These are phyloP conservation scores for Agelas oroides DNA, from an alignment of 37 sponge, comb jelly and placozoan genomes.

Conservation along the genomic window DNA sequence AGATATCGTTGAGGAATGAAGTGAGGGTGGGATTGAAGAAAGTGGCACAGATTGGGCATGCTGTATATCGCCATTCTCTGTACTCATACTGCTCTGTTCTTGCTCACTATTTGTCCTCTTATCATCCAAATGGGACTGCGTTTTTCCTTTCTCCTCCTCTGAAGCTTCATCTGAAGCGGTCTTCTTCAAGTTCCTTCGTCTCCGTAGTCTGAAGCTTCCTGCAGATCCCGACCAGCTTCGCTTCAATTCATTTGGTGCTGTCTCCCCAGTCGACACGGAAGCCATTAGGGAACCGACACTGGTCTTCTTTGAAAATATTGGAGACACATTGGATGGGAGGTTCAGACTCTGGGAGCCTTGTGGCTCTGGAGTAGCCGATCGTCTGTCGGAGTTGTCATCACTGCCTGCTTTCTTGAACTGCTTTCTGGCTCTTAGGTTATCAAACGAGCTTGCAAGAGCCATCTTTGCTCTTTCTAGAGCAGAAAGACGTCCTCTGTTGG, in stretches of 20 bases:
- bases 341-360: slow-evolving; percentile 5
- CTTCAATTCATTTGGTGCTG: too few relatives aligned
- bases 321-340: neutral
- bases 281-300: slow-evolving; percentile 29
- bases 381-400: neutral
- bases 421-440: slow-evolving; percentile 31
- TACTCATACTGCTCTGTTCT: too few relatives aligned
- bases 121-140: too few relatives aligned
- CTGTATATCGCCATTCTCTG: too few relatives aligned
- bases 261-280: neutral
- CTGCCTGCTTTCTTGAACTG: slow-evolving; percentile 6
- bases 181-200: too few relatives aligned
- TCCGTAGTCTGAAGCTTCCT: too few relatives aligned
- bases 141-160: too few relatives aligned
- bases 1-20: neutral
- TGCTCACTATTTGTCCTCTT: too few relatives aligned
- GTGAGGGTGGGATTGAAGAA: neutral
- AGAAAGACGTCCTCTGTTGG: slow-evolving; percentile 3
- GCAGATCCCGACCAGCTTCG: too few relatives aligned
- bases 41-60: neutral
- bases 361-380: neutral
- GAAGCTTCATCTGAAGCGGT: too few relatives aligned
- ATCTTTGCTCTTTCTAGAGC: slow-evolving; percentile 48
- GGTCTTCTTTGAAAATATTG: slow-evolving; percentile 34
- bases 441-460: slow-evolving; percentile 57